These are phyloP conservation scores for Crotalus tigris DNA, from an alignment of 2,113 vertebrate species.

Conservation along the genomic window DNA sequence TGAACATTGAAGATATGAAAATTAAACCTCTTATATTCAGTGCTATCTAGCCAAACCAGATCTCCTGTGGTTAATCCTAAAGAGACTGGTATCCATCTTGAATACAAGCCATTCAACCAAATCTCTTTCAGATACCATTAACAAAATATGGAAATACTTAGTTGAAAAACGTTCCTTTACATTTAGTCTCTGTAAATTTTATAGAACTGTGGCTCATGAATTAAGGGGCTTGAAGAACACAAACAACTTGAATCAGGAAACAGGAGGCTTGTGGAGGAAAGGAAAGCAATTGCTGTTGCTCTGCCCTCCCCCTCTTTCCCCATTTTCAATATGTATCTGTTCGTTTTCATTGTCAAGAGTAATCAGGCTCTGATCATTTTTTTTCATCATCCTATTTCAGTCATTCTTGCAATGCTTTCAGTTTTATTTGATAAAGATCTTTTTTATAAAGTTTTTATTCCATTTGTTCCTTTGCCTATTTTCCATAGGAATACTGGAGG, in stretches of 20 bases:
- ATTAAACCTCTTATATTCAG: not conserved
- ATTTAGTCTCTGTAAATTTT: slow-evolving; percentile 10
- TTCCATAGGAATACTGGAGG: not conserved
- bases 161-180: slow-evolving; percentile 1
- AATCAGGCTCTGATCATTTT: not conserved
- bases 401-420: not conserved
- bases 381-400: not conserved
- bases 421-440: slow-evolving; percentile 4
- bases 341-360: slow-evolving; percentile 27
- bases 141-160: not conserved
- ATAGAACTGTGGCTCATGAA: slow-evolving; percentile 24
- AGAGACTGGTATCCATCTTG: slow-evolving; percentile 8
- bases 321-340: slow-evolving; percentile 49
- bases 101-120: slow-evolving; percentile 23
- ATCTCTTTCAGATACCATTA: slow-evolving; percentile 5
- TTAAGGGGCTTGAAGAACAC: not conserved
- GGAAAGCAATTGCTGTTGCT: not conserved
- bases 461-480: slow-evolving; percentile 26
- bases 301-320: not conserved
- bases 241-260: slow-evolving; percentile 43
- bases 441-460: not conserved
- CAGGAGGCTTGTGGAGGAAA: slow-evolving; percentile 31
- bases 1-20: slow-evolving; percentile 1
- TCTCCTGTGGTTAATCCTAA: slow-evolving; percentile 24
- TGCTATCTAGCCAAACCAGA: not conserved